Conservation (phyloP, 2,113 vertebrate genomes). For the Labrus mixtus region DNA sequence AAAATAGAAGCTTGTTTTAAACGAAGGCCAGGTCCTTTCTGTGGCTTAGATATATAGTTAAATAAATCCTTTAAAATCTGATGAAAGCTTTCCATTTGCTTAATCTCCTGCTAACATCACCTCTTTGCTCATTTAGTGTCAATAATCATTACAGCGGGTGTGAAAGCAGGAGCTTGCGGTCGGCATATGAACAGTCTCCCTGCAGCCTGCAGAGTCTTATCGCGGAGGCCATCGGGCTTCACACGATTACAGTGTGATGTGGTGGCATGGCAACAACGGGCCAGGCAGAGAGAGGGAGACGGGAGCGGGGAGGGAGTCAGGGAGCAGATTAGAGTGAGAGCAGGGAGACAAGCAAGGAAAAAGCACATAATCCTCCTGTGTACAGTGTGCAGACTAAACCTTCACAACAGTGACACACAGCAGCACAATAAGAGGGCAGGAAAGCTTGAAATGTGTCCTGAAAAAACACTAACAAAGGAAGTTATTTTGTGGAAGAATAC, state of each 20-base stretch:
- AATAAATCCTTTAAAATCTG: background rate
- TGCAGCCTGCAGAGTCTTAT: constrained; percentile 61
- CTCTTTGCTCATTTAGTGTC: constrained; percentile 29
- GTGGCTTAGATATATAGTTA: background rate
- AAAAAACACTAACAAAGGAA: constrained; percentile 33
- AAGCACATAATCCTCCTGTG: constrained; percentile 73
- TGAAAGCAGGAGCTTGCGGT: constrained; percentile 37
- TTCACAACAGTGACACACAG: constrained; percentile 56
- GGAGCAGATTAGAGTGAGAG: constrained; percentile 69
- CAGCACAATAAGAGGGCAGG: constrained; percentile 45
- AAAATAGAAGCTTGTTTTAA: background rate
- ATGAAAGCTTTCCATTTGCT: background rate
- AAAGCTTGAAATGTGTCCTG: constrained; percentile 37
- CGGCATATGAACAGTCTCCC: constrained; percentile 27
- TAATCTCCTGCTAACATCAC: constrained; percentile 3
- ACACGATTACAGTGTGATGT: constrained; percentile 60
- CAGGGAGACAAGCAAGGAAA: constrained; percentile 62
- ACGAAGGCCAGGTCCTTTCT: background rate
- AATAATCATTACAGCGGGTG: constrained; percentile 24
- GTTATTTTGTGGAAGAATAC: constrained; percentile 12
- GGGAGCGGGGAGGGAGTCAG: constrained; percentile 35
- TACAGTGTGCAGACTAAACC: constrained; percentile 62
- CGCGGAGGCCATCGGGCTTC: constrained; percentile 64
- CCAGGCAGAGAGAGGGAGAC: constrained; percentile 34
- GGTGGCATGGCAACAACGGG: constrained; percentile 74